phyloP scores from a whole-genome alignment of 1,140 invertebrate species.

The Tetragonula clypearis region DNA sequence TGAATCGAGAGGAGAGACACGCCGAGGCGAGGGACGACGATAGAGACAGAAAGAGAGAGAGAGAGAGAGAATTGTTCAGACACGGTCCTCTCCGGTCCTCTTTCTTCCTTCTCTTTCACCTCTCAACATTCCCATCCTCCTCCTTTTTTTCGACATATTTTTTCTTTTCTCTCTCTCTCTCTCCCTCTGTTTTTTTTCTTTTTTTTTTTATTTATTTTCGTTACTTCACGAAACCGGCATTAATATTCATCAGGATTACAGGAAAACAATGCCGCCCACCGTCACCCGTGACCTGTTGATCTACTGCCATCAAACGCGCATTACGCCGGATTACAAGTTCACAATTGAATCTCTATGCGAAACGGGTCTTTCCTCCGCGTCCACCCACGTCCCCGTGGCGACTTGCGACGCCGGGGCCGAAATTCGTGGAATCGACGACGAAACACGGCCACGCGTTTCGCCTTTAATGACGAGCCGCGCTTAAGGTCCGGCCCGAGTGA shows the following conservation, averaged over 20 bases:
- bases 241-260: conserved; percentile 79
- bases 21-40: not conserved
- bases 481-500: conserved; percentile 24
- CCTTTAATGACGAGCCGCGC: conserved; percentile 23
- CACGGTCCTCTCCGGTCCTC: not conserved
- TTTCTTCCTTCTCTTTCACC: not conserved
- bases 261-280: conserved; percentile 76
- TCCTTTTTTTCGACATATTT: not conserved
- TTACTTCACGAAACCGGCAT: conserved; percentile 69
- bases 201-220: not conserved
- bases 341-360: conserved; percentile 76
- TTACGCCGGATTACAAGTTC: conserved; percentile 76
- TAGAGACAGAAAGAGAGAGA: too few species aligned
- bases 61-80: conserved; percentile 10
- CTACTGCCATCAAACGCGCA: conserved; percentile 73
- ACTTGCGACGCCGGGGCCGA: conserved; percentile 14
- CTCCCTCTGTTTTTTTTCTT: too few species aligned
- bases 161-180: not conserved
- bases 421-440: conserved; percentile 35
- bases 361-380: conserved; percentile 32
- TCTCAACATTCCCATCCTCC: too few species aligned
- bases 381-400: conserved; percentile 43
- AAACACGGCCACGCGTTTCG: conserved; percentile 28
- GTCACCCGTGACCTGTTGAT: conserved; percentile 75
- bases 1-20: not conserved